A percentile compares a stretch with the other conserved stretches of the same genome.
Conservation (phyloP, 2,888 invertebrate species). For the Mystacides longicornis region DNA sequence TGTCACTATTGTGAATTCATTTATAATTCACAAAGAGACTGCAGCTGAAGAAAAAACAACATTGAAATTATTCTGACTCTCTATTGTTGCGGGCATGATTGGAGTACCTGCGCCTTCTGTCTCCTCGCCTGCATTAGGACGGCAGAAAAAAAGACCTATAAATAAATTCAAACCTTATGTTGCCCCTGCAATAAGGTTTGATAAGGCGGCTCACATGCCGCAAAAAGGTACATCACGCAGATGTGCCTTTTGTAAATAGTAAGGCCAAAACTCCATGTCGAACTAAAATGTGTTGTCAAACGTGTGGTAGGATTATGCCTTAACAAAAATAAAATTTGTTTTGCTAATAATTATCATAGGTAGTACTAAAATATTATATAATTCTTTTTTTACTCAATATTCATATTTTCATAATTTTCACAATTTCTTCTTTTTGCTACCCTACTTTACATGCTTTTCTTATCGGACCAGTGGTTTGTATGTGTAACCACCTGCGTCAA, state of each 20-base stretch:
- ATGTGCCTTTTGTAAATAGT: conserved; percentile 5
- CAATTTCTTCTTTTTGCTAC: conserved; percentile 5
- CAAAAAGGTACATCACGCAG: conserved; percentile 6
- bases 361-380: conserved; percentile 5
- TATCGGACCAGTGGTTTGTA: conserved; percentile 6
- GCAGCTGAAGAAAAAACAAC: conserved; percentile 6
- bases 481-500: conserved; percentile 5
- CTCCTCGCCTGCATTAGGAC: conserved; percentile 6
- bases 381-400: conserved; percentile 3
- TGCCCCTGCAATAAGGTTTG: conserved; percentile 6
- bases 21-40: background rate
- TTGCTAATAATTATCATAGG: background rate
- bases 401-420: conserved; percentile 6
- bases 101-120: conserved; percentile 5
- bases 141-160: conserved; percentile 5
- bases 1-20: conserved; percentile 6
- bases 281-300: conserved; percentile 4
- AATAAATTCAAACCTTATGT: conserved; percentile 6
- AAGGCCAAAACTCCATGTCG: conserved; percentile 4
- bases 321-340: conserved; percentile 5
- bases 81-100: conserved; percentile 6
- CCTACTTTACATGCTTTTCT: conserved; percentile 4
- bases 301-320: conserved; percentile 5
- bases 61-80: conserved; percentile 5
- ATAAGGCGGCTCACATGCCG: conserved; percentile 6